These are phyloP conservation scores for Chamaetylas fuelleborni DNA, from an alignment of 2,113 vertebrate species.

Conservation along the genomic window DNA sequence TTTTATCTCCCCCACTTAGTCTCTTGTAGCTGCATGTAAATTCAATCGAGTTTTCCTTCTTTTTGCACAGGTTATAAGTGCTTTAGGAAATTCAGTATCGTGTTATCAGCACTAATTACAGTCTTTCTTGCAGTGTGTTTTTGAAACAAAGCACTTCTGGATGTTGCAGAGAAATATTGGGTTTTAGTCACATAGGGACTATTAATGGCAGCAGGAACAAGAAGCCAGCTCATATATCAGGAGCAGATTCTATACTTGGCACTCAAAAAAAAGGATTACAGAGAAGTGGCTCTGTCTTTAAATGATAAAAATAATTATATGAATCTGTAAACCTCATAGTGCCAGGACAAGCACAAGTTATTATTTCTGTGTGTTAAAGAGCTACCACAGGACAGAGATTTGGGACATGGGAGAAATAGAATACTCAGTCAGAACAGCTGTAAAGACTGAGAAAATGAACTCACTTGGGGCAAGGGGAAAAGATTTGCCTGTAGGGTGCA, in stretches of 20 bases:
- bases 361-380: background rate
- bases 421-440: background rate
- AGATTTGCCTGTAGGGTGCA: background rate
- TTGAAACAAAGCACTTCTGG: background rate
- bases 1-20: background rate
- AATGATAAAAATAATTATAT: background rate
- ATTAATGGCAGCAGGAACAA: background rate
- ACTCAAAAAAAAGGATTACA: background rate
- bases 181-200: background rate
- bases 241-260: background rate
- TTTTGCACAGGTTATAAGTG: background rate
- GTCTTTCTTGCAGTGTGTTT: background rate
- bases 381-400: background rate
- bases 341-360: fast-evolving
- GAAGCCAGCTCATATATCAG: background rate
- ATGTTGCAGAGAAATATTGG: background rate
- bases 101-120: background rate
- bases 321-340: background rate
- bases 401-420: background rate
- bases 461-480: background rate
- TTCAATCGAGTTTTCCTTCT: background rate
- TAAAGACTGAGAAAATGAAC: background rate
- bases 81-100: background rate
- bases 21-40: background rate
- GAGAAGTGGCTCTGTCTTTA: background rate